A percentile compares a stretch with the other conserved stretches of the same genome.
Conservation (phyloP, 2,113 vertebrate genomes). For the Phasianus colchicus region DNA sequence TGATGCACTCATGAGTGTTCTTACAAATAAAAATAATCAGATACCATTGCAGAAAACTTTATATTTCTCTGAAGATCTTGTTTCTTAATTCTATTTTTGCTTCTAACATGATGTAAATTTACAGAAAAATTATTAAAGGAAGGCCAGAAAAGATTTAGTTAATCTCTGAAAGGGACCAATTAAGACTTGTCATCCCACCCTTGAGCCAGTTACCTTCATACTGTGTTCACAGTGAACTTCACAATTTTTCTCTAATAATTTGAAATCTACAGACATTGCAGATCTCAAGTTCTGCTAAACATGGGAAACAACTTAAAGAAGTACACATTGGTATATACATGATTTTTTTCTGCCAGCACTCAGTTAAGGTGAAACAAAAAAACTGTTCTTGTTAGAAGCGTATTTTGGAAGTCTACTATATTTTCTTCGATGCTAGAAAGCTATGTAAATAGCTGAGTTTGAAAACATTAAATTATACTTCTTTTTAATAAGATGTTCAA, state of each 20-base stretch:
- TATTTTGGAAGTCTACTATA: background rate
- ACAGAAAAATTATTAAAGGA: conserved; percentile 11
- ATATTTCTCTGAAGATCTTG: conserved; percentile 38
- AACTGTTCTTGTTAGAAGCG: background rate
- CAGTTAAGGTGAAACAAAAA: background rate
- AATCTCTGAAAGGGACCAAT: background rate
- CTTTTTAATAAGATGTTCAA: background rate
- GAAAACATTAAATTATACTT: background rate
- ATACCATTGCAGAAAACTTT: background rate
- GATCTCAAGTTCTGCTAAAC: background rate
- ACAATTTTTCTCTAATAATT: background rate
- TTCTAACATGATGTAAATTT: conserved; percentile 41
- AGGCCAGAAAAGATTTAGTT: background rate
- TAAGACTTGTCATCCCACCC: background rate
- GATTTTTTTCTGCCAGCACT: background rate
- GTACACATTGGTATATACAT: fast-evolving
- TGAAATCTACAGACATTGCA: background rate
- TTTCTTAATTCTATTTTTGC: conserved; percentile 48
- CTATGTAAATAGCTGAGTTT: background rate
- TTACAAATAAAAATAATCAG: conserved; percentile 56
- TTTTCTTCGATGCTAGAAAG: background rate
- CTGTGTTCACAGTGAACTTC: background rate
- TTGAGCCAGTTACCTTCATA: background rate
- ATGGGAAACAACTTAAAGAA: background rate
- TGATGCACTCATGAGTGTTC: background rate